These are phyloP conservation scores for Chrosomus eos DNA, from an alignment of 2,797 vertebrate genomes.

Conservation along the genomic window DNA sequence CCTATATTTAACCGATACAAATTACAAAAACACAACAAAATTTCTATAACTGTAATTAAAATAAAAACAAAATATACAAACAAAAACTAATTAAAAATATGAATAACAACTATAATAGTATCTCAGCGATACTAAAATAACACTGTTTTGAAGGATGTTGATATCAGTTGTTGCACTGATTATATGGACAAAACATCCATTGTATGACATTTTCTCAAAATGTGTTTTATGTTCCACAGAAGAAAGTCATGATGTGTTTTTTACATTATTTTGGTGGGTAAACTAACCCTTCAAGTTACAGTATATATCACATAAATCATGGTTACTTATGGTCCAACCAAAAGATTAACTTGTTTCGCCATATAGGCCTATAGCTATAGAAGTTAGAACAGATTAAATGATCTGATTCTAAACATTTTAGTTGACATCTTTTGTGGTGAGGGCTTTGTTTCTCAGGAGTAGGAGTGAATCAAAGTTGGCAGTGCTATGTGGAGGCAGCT, in stretches of 20 bases:
- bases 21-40: neutral
- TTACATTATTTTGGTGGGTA: neutral
- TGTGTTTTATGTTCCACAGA: neutral
- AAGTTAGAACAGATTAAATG: neutral
- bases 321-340: slow-evolving; percentile 14
- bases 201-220: neutral
- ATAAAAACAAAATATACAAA: neutral
- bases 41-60: neutral
- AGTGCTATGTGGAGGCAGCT: slow-evolving; percentile 47
- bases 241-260: neutral
- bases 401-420: neutral
- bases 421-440: slow-evolving; percentile 62
- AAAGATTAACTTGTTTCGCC: neutral
- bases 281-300: neutral
- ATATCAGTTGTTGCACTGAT: neutral
- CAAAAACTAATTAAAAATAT: neutral
- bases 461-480: slow-evolving; percentile 63
- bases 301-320: neutral
- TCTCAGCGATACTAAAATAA: neutral
- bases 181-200: neutral
- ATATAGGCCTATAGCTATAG: neutral
- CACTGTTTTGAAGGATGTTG: neutral
- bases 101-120: neutral
- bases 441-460: slow-evolving; percentile 54
- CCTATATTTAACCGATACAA: neutral